Base-by-base conservation (phyloP, 2,797 vertebrate genomes). In the Percopsis omiscomaycus region DNA sequence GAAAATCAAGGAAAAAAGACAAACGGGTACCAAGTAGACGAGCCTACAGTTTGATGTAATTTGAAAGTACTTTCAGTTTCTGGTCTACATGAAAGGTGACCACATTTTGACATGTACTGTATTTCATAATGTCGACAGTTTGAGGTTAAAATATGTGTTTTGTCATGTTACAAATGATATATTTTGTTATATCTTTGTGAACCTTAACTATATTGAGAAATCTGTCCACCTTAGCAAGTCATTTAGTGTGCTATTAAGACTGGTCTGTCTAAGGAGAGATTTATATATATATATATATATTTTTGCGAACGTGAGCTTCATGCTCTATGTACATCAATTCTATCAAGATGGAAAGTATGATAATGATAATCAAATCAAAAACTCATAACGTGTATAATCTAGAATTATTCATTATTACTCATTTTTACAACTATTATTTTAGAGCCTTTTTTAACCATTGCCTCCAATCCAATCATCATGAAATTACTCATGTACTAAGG, bases 1-100 rank as follows among this genome's bases (percentile, higher is more conserved):
- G 60, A 13, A 29, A 48, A 12, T 37, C 32, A 8, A 37, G 30
- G 27, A 64, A 37, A 28, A 37, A 49, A 42, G 8, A 29, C 15
- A 78, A 82, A 77, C 52, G 69, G 83, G 69, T 81, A 79, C 57
- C 49, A 63, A 0, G 29, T 78, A 75, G 67, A 79, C 70, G 59
- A 46, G 70, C 70, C 73, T 66, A 77, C 71, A 48, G 69, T 22
- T 22, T 54, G 64, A 64, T 58, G 45, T 52, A 15, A 73, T 78
- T 15, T 13, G 53, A 68, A 72, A 54, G 10, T 67, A 61, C 13
- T 4, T 44, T 69, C 28, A 51, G 51, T 55, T 56, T 59, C 45
- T 28, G 29, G 52, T 66, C 56, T 55, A 64, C 32, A 37, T 37
- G 3, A 37, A 12, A 65, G 32, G 15, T 61, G 60, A 57, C 56